Evolutionary conservation across 2,888 invertebrate genomes (phyloP), one percentile per base, ranked within the genome.

Genomic region (Limnephilus marmoratus): DNA sequence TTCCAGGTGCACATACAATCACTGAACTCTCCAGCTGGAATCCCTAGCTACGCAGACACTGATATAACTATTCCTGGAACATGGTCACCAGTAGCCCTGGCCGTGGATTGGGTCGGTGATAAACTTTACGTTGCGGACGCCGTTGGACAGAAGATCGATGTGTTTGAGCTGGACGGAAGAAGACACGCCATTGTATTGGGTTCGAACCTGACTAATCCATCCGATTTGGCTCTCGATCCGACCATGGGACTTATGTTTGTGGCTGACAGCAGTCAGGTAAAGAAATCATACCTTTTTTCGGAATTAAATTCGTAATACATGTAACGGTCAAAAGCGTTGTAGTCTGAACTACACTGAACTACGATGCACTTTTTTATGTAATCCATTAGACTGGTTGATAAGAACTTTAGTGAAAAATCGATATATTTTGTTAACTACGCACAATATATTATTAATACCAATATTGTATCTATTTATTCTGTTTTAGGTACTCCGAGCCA

Each of bases 21-120:
- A 93, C 95, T 97, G 93, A 95, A 95, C 93, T 95, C 95, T 3
- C 95, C 96, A 0, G 95, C 95, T 11, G 96, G 96, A 81, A 94
- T 95, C 41, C 94, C 95, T n/a, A 94, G 94, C 80, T 96, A 96
- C 94, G 95, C 96, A 29, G 97, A 97, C 93, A 95, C 96, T 12
- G 98, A 98, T 94, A 97, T 98, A 94, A 96, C 97, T 0, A 96
- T 98, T 53, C 97, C 98, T 0, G 98, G 98, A 0, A 98, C 98
- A 0, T 99, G 99, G 98, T 97, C 98, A 0, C 99, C 99, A 0
- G 98, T 98, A 0, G 98, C 99, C 0, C 95, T 99, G 90, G 99
- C 99, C 13, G 98, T 99, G 29, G 99, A 99, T 96, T 99, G 99
- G 99, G 97, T 99, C 85, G 99, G 99, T 0, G 98, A 99, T 95